Evolutionary conservation across 2,797 vertebrate genomes (phyloP), one percentile per base, ranked within the genome.

Genomic region (Epinephelus coioides): DNA sequence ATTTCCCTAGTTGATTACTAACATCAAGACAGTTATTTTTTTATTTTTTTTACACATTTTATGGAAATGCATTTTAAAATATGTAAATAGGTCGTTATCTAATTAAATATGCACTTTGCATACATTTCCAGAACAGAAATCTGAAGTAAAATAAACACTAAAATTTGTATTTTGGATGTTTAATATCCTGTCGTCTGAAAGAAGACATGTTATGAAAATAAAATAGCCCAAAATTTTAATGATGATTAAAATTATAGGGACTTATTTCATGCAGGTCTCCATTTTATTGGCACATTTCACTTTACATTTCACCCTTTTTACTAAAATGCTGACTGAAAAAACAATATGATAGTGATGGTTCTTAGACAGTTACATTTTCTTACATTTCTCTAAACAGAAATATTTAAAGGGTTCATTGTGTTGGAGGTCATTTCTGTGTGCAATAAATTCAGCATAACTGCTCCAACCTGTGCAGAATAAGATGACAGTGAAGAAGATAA

Each of bases 361-460:
- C 64, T 12, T 43, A 62, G 55, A 73, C 46, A 19, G 5, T 21
- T 56, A 7, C 18, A 72, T 6, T 50, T 53, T 50, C 40, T 65
- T 23, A 38, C 49, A 70, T 65, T 44, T 74, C 38, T 72, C 44
- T 17, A 68, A 69, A 69, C 3, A 81, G 51, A 79, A 73, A 69
- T 54, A 62, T 76, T 79, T 72, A 68, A 76, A 73, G 60, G 53
- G 49, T 23, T 56, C 57, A 63, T 38, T 78, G 49, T 44, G 44
- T 72, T 76, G 50, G 14, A 71, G 53, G 54, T 54, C 1, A n/a
- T 76, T 81, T 60, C 15, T 3, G 11, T 50, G 38, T 43, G 62
- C 69, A 82, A 79, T 87, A 87, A 84, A 78, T 79, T 57, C 47
- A 51, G 76, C 69, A 76, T 60, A 83, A 84, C 53, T 80, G 64